These are phyloP conservation scores for Leptogaster cylindrica DNA, from an alignment of 2,888 invertebrate species.

Conservation along the genomic window DNA sequence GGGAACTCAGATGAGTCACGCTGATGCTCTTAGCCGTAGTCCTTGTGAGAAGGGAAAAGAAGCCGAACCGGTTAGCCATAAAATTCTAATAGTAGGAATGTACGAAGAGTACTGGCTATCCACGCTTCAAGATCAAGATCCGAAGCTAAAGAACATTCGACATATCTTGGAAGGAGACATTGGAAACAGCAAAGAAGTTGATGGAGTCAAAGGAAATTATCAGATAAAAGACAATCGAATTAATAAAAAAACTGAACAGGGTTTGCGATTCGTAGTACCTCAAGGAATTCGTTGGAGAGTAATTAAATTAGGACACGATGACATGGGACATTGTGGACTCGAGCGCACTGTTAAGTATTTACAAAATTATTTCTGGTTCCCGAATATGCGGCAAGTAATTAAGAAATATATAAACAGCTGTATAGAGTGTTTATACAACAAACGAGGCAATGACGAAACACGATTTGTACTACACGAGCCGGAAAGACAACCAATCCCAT, in stretches of 20 bases:
- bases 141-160: neutral
- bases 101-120: neutral
- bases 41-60: no score
- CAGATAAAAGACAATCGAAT: neutral
- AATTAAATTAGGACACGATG: slow-evolving; percentile 14
- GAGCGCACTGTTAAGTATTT: slow-evolving; percentile 36
- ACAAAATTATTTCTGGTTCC: slow-evolving; percentile 56
- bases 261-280: slow-evolving; percentile 41
- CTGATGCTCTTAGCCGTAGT: no score
- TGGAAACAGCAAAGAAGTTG: slow-evolving; percentile 1
- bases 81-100: neutral
- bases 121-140: neutral
- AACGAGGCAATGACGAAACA: no score
- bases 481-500: slow-evolving; percentile 47
- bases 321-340: slow-evolving; percentile 35
- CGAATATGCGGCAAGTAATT: slow-evolving; percentile 55
- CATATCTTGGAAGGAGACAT: slow-evolving; percentile 36
- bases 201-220: neutral
- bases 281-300: slow-evolving; percentile 39
- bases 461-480: slow-evolving; percentile 48
- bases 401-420: slow-evolving; percentile 54
- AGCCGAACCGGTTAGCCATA: no score
- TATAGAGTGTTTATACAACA: slow-evolving; percentile 57
- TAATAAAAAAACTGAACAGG: neutral
- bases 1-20: no score